These are phyloP conservation scores for Adoxophyes honmai DNA, from an alignment of 1,140 invertebrate species.

Conservation along the genomic window DNA sequence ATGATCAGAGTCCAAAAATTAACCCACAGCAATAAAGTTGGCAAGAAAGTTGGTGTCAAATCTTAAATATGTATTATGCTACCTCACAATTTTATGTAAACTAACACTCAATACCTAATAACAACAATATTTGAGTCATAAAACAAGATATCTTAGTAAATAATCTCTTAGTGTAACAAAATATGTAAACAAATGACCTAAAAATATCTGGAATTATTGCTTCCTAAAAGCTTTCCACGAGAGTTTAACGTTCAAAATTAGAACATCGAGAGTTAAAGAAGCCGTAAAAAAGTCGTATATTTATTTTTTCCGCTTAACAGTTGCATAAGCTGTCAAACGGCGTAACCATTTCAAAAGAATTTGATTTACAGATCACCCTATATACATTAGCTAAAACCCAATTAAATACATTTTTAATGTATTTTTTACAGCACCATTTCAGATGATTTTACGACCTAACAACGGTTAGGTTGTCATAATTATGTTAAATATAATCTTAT, in stretches of 20 bases:
- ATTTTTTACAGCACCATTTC: not conserved
- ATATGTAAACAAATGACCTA: no score
- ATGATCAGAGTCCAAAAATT: no score
- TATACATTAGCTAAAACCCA: not conserved
- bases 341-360: not conserved
- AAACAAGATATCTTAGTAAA: no score
- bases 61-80: no score
- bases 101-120: no score
- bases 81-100: no score
- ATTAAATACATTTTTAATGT: constrained; percentile 5
- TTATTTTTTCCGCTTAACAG: constrained; percentile 12
- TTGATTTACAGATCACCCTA: not conserved
- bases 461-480: constrained; percentile 9
- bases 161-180: no score
- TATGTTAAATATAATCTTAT: not conserved
- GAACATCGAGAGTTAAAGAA: constrained; percentile 3
- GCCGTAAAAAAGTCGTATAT: constrained; percentile 9
- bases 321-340: constrained; percentile 2
- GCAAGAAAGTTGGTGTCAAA: no score
- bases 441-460: not conserved
- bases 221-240: no score
- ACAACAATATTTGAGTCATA: no score
- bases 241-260: not conserved
- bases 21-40: no score
- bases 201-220: no score